These are phyloP conservation scores for Lemur catta DNA, from an alignment of 2,797 vertebrate species.

Conservation along the genomic window DNA sequence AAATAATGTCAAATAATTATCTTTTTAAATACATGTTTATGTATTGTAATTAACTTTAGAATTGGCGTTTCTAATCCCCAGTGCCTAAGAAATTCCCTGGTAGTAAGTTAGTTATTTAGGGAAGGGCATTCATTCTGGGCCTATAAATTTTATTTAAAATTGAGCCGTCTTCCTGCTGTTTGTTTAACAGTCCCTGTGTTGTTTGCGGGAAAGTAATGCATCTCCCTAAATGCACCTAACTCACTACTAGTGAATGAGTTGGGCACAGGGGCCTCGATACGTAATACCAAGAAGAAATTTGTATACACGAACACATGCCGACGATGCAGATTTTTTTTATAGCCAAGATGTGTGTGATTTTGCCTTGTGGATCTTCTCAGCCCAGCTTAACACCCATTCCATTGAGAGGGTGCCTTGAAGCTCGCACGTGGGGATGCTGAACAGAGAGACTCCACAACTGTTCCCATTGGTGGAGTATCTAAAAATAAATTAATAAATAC, in stretches of 20 bases:
- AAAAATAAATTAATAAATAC: not conserved
- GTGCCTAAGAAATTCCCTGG: constrained; percentile 63
- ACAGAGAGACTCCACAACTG: not conserved
- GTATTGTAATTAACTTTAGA: constrained; percentile 70
- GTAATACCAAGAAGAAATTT: constrained; percentile 24
- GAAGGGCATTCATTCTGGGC: constrained; percentile 55
- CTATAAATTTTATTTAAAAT: constrained; percentile 76
- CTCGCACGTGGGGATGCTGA: not conserved
- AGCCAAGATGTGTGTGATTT: constrained; percentile 11
- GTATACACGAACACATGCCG: not conserved
- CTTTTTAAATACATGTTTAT: constrained; percentile 75
- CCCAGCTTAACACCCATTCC: not conserved
- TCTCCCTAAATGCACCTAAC: constrained; percentile 68
- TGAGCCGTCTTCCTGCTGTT: constrained; percentile 70
- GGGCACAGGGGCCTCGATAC: not conserved
- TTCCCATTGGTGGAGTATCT: not conserved
- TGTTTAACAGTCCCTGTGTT: constrained; percentile 72
- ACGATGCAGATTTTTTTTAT: not conserved
- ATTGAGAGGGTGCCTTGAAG: not conserved
- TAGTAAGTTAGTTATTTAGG: constrained; percentile 58
- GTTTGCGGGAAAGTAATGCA: constrained; percentile 24
- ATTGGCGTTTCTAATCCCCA: constrained; percentile 54
- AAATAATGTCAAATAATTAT: constrained; percentile 75
- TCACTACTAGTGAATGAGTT: constrained; percentile 23
- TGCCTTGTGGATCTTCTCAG: constrained; percentile 46